Evolutionary conservation across 1,140 invertebrate species (phyloP), one percentile per base, ranked within the genome.

Genomic region (Daktulosphaira vitifoliae): DNA sequence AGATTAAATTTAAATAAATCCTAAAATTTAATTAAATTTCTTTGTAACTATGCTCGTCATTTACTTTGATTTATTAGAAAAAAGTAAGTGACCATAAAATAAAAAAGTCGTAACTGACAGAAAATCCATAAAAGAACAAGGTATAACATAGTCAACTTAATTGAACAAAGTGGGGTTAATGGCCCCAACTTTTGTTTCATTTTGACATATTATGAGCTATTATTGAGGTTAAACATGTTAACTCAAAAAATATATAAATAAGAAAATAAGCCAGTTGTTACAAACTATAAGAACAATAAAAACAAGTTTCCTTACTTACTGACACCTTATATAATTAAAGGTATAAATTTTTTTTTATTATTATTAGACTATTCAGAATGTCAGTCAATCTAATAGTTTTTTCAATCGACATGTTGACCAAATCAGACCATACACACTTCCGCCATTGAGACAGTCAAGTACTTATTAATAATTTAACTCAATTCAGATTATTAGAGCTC

Each of bases 81-180:
- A 33, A 33, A 33, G 5, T 33, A 33, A 33, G 29, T 33, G 29
- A 6, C 29, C 5, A 33, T 33, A 11, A 33, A 33, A 33, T 6
- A 33, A 33, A 33, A 33, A 33, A 33, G 11, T 6, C 5, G 29
- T 33, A 6, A 29, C 16, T 59, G 56, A 62, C 56, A 62, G 56
- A 11, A 62, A 62, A 62, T 62, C 56, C 46, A 62, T 62, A 44
- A 11, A 44, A 62, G 44, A 26, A 56, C 37, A n/a, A n/a, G n/a
- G n/a, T n/a, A n/a, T n/a, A n/a, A n/a, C n/a, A n/a, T n/a, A n/a
- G n/a, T n/a, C n/a, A n/a, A n/a, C n/a, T n/a, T n/a, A n/a, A n/a
- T n/a, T n/a, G 29, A 11, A 33, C 29, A 11, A 33, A 33, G 13
- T 23, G 5, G 25, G 54, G 56, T 46, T 38, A 59, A 59, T 29